Base-by-base conservation (phyloP, 2,797 vertebrate genomes). In the Pelobates cultripes region DNA sequence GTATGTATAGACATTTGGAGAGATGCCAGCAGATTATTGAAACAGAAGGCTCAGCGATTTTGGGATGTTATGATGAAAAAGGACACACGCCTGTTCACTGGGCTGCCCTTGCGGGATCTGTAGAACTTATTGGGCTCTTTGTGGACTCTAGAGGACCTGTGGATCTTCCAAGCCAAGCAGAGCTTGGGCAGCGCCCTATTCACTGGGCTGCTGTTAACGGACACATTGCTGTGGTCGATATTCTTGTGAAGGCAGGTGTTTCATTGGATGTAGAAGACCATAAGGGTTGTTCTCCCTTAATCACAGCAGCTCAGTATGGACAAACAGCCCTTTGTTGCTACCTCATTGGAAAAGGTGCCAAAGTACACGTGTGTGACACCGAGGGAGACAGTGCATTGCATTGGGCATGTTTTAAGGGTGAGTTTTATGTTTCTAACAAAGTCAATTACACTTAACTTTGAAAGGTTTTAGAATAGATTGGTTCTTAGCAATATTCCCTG, bases 381-480 rank as follows among this genome's bases (percentile, higher is more conserved):
- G 78, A 87, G 72, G 79, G 57, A n/a, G 81, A 88, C 80, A 89
- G 82, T 28, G 84, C 87, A 44, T 66, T 86, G 57, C 85, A 90
- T 68, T 82, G 85, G 81, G 53, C 85, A 64, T 80, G 64, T 7
- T 88, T 87, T 80, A 79, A 86, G 77, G 89, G 75, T 76, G 12
- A 86, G 60, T 55, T 64, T 41, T 70, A 14, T 79, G 45, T 61
- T 51, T 10, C 10, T 51, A 6, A 51, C 5, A 51, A 28, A 28
- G 28, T 28, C 28, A 28, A 28, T 28, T 28, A n/a, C n/a, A n/a
- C n/a, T 28, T 28, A 28, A 28, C 28, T 28, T 28, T 28, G 28
- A 28, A 28, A 28, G 28, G 28, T 28, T 28, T 28, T 28, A 28
- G 28, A 28, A 28, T 28, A 28, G 28, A 28, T 28, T 28, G 28